These are phyloP conservation scores for Podabrus alpinus DNA, from an alignment of 2,888 invertebrate genomes.

Conservation along the genomic window DNA sequence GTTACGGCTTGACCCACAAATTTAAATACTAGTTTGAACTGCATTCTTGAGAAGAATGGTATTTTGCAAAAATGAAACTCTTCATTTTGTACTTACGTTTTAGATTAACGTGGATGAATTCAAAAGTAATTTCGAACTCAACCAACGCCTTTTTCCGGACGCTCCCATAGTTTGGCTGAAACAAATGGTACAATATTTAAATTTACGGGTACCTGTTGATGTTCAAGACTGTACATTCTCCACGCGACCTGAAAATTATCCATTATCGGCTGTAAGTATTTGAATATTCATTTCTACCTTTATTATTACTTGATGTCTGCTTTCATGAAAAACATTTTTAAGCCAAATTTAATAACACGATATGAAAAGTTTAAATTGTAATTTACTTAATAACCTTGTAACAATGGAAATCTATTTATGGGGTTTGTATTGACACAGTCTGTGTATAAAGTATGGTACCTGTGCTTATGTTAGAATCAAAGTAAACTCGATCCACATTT, in stretches of 20 bases:
- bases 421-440: no score
- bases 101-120: slow-evolving; percentile 68
- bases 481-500: no score
- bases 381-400: no score
- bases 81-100: slow-evolving; percentile 34
- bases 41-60: background rate
- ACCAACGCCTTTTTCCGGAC: slow-evolving; percentile 68
- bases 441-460: no score
- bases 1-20: no score
- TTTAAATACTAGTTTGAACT: no score
- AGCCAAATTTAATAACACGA: no score
- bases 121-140: slow-evolving; percentile 58
- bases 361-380: no score
- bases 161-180: slow-evolving; percentile 75
- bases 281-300: background rate
- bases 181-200: slow-evolving; percentile 68
- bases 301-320: no score
- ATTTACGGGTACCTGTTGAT: slow-evolving; percentile 66
- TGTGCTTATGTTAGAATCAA: no score
- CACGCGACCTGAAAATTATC: slow-evolving; percentile 62
- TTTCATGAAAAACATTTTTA: no score
- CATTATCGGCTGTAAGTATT: slow-evolving; percentile 56
- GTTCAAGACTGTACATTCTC: slow-evolving; percentile 66
- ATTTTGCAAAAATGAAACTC: background rate
- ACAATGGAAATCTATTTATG: no score